These are phyloP conservation scores for Villa cingulata DNA, from an alignment of 2,888 invertebrate species.

Conservation along the genomic window DNA sequence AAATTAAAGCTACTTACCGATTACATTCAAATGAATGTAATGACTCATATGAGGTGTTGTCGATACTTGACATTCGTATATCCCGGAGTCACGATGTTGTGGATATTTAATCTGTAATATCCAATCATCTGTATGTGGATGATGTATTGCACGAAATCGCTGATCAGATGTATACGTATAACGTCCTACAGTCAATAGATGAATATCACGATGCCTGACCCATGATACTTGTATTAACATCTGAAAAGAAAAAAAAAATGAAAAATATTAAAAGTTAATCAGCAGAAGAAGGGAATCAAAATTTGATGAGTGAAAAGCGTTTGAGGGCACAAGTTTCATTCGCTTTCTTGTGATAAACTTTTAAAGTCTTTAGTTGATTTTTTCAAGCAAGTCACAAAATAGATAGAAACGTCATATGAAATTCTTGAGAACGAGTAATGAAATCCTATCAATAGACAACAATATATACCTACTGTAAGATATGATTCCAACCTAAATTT, in stretches of 20 bases:
- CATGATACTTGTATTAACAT: conserved; percentile 75
- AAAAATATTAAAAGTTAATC: too few relatives aligned
- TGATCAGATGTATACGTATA: conserved; percentile 89
- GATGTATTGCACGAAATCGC: conserved; percentile 75
- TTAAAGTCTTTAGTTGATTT: too few relatives aligned
- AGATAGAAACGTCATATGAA: too few relatives aligned
- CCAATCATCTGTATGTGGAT: conserved; percentile 80
- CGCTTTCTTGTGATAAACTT: too few relatives aligned
- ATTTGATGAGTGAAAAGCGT: too few relatives aligned
- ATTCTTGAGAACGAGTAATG: too few relatives aligned
- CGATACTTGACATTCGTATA: conserved; percentile 90
- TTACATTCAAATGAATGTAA: conserved; percentile 78
- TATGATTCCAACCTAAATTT: too few relatives aligned
- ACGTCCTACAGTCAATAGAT: conserved; percentile 74
- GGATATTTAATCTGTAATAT: conserved; percentile 85
- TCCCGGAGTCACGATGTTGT: conserved; percentile 71
- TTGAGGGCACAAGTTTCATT: too few relatives aligned
- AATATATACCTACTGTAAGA: too few relatives aligned
- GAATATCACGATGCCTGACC: conserved; percentile 82
- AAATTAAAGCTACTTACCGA: conserved; percentile 57
- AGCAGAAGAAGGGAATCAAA: too few relatives aligned
- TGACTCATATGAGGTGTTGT: conserved; percentile 88
- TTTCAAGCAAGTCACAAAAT: too few relatives aligned
- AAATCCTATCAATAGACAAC: too few relatives aligned
- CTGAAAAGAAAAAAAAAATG: conserved; percentile 30